phyloP scores from a whole-genome alignment of 1,140 invertebrate genomes.

The Cheumatopsyche charites region DNA sequence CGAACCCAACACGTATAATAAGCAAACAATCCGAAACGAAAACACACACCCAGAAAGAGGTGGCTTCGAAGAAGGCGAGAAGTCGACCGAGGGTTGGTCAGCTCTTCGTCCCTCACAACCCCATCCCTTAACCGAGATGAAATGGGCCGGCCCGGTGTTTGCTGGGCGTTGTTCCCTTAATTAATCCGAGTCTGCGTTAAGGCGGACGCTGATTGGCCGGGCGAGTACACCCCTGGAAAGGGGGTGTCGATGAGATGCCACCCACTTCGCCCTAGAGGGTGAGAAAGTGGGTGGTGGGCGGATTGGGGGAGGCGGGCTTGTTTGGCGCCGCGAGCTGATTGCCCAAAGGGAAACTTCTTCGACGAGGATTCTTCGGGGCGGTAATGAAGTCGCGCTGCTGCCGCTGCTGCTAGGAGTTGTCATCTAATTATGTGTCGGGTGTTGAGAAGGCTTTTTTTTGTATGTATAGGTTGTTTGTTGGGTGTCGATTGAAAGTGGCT shows the following conservation, averaged over 20 bases:
- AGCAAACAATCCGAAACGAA: no score
- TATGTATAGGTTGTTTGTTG: no score
- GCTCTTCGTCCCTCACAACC: no score
- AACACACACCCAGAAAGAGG: neutral
- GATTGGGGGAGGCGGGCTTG: slow-evolving; percentile 34
- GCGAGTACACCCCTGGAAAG: neutral
- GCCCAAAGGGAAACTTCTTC: slow-evolving; percentile 43
- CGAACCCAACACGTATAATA: no score
- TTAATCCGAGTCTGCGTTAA: slow-evolving; percentile 47
- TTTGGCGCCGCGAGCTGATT: slow-evolving; percentile 44
- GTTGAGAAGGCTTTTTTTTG: no score
- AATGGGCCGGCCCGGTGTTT: slow-evolving; percentile 22
- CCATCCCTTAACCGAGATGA: neutral
- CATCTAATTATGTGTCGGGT: slow-evolving; percentile 24
- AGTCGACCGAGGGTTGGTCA: slow-evolving; percentile 13
- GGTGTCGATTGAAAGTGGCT: no score
- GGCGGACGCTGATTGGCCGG: slow-evolving; percentile 42
- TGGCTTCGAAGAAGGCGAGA: neutral
- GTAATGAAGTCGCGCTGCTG: slow-evolving; percentile 25
- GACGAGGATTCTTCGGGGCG: slow-evolving; percentile 16
- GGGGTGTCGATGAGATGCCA: neutral
- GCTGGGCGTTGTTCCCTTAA: slow-evolving; percentile 47
- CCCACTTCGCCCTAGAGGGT: neutral
- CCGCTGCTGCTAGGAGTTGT: neutral
- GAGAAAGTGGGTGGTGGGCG: no score